Conservation (phyloP, 2,797 vertebrate genomes). For the Sciurus carolinensis region DNA sequence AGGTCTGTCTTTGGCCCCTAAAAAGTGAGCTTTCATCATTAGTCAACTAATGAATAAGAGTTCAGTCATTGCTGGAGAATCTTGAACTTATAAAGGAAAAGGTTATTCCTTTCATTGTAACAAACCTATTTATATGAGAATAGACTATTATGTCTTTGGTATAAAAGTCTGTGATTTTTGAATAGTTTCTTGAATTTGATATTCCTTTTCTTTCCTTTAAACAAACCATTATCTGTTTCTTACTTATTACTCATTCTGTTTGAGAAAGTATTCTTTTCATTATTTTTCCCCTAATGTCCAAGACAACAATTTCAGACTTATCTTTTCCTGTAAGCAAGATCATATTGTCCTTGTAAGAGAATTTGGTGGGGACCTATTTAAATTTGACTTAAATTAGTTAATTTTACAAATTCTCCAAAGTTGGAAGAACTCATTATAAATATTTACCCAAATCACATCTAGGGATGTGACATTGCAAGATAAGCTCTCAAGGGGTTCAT, state of each 20-base stretch:
- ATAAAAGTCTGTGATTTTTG: constrained; percentile 65
- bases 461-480: background rate
- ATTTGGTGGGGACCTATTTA: background rate
- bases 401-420: constrained; percentile 26
- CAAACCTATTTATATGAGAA: constrained; percentile 69
- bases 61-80: constrained; percentile 71
- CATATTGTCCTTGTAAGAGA: background rate
- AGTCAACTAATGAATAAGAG: constrained; percentile 77
- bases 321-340: constrained; percentile 64
- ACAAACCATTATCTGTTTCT: background rate
- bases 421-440: constrained; percentile 40
- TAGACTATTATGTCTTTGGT: constrained; percentile 62
- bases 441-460: background rate
- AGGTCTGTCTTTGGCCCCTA: constrained; percentile 57
- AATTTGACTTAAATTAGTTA: constrained; percentile 46
- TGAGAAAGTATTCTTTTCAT: background rate
- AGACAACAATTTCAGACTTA: constrained; percentile 41
- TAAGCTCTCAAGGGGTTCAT: background rate
- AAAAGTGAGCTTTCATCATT: constrained; percentile 76
- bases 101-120: constrained; percentile 78
- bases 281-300: background rate
- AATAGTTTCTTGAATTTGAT: constrained; percentile 68
- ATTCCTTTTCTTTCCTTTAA: constrained; percentile 58
- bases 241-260: constrained; percentile 35
- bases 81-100: constrained; percentile 71